These are phyloP conservation scores for Drosophila dunni DNA, from an alignment of 1,140 invertebrate genomes.

Conservation along the genomic window DNA sequence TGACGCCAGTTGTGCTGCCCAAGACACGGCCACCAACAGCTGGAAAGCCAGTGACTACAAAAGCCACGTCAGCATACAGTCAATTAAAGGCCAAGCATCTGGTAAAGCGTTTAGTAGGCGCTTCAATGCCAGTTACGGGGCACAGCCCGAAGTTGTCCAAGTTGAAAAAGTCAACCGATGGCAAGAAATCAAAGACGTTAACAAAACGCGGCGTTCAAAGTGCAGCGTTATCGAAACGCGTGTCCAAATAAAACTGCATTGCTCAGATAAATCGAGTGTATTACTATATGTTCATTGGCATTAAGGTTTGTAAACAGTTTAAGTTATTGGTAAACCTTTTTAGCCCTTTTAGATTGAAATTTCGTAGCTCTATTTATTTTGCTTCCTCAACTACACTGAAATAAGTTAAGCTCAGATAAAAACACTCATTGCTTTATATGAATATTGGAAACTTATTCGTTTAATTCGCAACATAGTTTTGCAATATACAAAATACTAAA, in stretches of 20 bases:
- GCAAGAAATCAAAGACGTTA: constrained; percentile 17
- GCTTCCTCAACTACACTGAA: too few relatives aligned
- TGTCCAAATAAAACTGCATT: constrained; percentile 10
- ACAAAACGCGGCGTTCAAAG: background rate
- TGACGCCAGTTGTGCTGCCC: constrained; percentile 35
- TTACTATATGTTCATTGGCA: background rate
- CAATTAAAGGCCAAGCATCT: background rate
- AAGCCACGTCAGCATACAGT: background rate
- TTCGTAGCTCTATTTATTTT: too few relatives aligned
- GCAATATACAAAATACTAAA: constrained; percentile 65
- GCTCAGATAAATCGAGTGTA: background rate
- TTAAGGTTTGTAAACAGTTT: background rate
- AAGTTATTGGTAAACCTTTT: background rate
- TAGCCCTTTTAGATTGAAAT: background rate
- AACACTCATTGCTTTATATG: background rate
- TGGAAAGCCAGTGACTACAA: background rate
- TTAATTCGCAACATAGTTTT: constrained; percentile 66
- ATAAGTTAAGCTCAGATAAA: background rate
- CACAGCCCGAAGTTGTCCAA: background rate
- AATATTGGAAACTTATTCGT: constrained; percentile 55
- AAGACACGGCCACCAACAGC: background rate
- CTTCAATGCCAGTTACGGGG: background rate
- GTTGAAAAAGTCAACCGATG: constrained; percentile 1
- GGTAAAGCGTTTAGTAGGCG: constrained; percentile 4
- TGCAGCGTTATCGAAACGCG: background rate